Base-by-base conservation (phyloP, 2,797 vertebrate species). In the Phaenicophaeus curvirostris region DNA sequence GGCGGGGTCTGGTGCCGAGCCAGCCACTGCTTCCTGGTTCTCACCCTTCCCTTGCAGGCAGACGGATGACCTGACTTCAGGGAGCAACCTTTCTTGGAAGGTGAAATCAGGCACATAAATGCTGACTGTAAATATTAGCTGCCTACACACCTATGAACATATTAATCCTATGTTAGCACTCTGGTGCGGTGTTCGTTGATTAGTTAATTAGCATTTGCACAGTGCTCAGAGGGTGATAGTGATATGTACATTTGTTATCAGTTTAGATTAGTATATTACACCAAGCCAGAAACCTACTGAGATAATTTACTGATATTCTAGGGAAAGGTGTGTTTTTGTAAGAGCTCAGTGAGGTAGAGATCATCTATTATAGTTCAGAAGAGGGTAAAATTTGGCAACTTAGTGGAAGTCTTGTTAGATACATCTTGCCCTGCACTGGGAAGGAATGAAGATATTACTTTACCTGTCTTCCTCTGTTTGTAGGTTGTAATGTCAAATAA, bases 11-110 rank as follows among this genome's bases (percentile, higher is more conserved):
- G 94, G 94, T 83, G 4, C 62, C 0, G 15, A 87, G 88, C 95
- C 92, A 96, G 71, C 44, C 1, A 1, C 91, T 77, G 65, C 75
- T 96, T 97, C 95, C 96, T 91, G 86, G 69, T 96, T 96, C 93
- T 95, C 83, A 73, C 87, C 91, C 85, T 90, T 91, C 87, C 87
- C 85, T 90, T 42, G 41, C 76, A 93, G 68, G 84, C 95, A 94
- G 73, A 87, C 37, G 1, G 71, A 77, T 95, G 90, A 91, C 76
- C 67, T 82, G 69, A 85, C 63, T 79, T 87, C 41, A 90, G 83
- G 73, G 80, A 93, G 79, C 2, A 53, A 41, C 57, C 84, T 92
- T 89, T 80, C 88, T 87, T 81, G 83, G 67, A 72, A 85, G 88
- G 87, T 95, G 84, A 77, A 94, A 65, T 75, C 0, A 5, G 42